phyloP scores from a whole-genome alignment of 2,113 vertebrate genomes.

The Litocranius walleri region DNA sequence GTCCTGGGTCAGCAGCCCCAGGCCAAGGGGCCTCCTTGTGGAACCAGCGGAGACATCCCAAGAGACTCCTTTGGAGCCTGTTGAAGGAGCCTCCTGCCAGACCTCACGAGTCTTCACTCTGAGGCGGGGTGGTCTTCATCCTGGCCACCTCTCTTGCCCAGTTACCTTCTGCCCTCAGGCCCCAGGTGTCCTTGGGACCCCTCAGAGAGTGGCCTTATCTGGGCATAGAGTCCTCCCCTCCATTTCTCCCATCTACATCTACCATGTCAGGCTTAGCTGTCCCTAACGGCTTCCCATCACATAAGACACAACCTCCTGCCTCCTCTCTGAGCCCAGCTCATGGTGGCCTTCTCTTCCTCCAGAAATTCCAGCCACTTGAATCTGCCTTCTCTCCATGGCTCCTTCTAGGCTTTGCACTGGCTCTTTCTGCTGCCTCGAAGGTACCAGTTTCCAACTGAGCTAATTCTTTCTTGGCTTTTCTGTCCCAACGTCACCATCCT shows the following conservation, averaged over 20 bases:
- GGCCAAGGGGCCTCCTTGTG: not conserved
- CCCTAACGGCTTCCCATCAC: not conserved
- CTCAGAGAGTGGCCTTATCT: not conserved
- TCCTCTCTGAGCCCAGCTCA: not conserved
- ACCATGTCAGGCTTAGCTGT: not conserved
- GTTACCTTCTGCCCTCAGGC: not conserved
- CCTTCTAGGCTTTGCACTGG: not conserved
- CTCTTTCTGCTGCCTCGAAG: not conserved
- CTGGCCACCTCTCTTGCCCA: not conserved
- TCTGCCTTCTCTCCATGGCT: not conserved
- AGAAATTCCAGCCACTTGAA: not conserved
- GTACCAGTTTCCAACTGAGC: not conserved
- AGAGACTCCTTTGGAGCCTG: not conserved
- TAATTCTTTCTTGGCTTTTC: not conserved
- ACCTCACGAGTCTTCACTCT: not conserved
- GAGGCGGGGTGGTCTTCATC: not conserved
- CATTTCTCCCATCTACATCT: not conserved
- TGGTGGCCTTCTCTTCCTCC: not conserved
- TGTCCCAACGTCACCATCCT: not conserved
- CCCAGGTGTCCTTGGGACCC: not conserved
- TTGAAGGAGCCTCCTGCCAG: not conserved
- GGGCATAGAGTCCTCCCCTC: not conserved
- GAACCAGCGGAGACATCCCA: not conserved
- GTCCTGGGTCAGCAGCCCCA: too few relatives aligned
- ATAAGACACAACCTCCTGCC: not conserved